Evolutionary conservation across 2,797 vertebrate species (phyloP), one percentile per base, ranked within the genome.

Genomic region (Hyperoplus immaculatus): DNA sequence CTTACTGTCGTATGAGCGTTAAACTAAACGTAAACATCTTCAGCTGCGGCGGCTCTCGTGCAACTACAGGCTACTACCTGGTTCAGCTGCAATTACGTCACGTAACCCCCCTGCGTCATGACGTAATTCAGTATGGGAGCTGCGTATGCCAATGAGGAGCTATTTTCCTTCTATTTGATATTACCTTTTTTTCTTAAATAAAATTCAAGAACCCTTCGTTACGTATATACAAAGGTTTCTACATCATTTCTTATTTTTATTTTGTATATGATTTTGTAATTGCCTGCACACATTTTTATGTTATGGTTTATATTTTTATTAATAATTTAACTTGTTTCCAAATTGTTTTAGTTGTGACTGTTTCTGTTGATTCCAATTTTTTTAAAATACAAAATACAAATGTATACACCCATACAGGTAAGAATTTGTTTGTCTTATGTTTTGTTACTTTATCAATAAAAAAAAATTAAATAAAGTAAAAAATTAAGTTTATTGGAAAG

Each of bases 1-100:
- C 97, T 98, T 95, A 98, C 97, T 99, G 97, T 87, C 97, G 93
- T 51, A 98, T 84, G 9, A 98, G 47, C 4, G 96, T 98, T 78
- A 98, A 78, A 10, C 94, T 96, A 62, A 98, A 97, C 3, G 92
- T 94, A 49, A 95, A 82, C 95, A 96, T 95, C n/a, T 88, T 90
- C 81, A 18, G 41, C 61, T 0, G 63, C 61, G 8, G 36, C 1
- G 41, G 8, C 2, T 43, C 15, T 14, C 10, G 1, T 14, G 29
- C 29, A 29, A 29, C 29, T 29, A 29, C 29, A 11, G 8, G 39
- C 0, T 14, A 75, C 90, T 94, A 93, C 94, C 93, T 51, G 82
- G 54, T 88, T 90, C 21, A 29, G 10, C 57, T n/a, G 83, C 70
- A 45, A 42, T 4, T 3, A 3, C 1, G 57, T 78, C 47, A 83